Conservation (phyloP, 64 coral and sea anemone species). For the Orbicella faveolata region DNA sequence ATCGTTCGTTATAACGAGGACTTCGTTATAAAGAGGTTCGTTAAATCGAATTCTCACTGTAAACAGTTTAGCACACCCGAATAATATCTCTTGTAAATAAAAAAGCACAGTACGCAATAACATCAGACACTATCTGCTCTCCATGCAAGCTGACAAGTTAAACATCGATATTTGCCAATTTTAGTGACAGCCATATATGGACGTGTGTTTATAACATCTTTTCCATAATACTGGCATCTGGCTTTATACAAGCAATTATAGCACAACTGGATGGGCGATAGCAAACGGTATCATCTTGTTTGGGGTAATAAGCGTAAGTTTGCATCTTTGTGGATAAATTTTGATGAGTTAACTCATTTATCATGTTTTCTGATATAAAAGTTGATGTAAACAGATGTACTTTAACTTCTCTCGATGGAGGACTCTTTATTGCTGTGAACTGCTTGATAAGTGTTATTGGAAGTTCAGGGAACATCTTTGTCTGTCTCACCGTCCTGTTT, state of each 20-base stretch:
- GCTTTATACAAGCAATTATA: not conserved
- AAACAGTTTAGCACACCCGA: too few relatives aligned
- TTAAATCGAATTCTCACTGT: too few relatives aligned
- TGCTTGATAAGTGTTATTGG: constrained; percentile 51
- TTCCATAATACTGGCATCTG: not conserved
- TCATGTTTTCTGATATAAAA: constrained; percentile 57
- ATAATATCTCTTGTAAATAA: not conserved
- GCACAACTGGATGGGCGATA: not conserved
- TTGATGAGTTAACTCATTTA: not conserved
- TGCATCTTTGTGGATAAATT: not conserved
- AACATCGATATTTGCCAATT: not conserved
- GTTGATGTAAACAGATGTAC: constrained; percentile 37
- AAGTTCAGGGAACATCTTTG: constrained; percentile 50
- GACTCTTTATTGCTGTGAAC: constrained; percentile 45
- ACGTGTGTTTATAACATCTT: not conserved
- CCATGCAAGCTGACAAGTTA: not conserved
- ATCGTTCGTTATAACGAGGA: not conserved
- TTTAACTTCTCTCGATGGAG: constrained; percentile 38
- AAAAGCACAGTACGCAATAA: not conserved
- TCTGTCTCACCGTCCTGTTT: constrained; percentile 54
- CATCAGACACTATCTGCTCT: not conserved
- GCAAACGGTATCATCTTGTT: not conserved
- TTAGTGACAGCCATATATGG: not conserved
- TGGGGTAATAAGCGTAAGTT: not conserved
- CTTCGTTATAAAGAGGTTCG: too few relatives aligned